Percentiles rank a stretch among this genome's conserved stretches.
Conservation (phyloP, 2,797 vertebrate species). For the Oryzias dopingdopingensis region DNA sequence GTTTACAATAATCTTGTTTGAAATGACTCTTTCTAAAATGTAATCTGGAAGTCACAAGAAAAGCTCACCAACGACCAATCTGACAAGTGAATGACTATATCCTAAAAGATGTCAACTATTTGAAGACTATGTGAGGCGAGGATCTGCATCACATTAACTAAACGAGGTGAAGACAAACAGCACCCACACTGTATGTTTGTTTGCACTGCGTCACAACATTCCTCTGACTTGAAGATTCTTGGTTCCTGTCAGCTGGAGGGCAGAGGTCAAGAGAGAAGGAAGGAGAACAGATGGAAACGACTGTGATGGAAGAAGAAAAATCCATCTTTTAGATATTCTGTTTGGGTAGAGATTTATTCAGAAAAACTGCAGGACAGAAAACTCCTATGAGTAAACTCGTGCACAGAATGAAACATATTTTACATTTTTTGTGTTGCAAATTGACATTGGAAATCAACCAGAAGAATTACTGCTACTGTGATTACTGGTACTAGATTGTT, state of each 20-base stretch:
- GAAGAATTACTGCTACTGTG: no score
- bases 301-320: constrained; percentile 1
- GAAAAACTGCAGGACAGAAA: no score
- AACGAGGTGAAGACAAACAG: constrained; percentile 15
- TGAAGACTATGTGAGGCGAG: constrained; percentile 16
- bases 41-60: no score
- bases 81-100: not conserved
- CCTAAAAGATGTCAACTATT: not conserved
- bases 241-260: constrained; percentile 15
- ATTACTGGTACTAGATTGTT: no score
- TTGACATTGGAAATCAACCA: no score
- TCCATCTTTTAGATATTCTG: no score
- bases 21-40: no score
- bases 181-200: constrained; percentile 10
- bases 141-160: constrained; percentile 29
- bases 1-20: no score
- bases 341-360: no score
- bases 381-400: no score
- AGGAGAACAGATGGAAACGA: constrained; percentile 31
- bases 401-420: no score
- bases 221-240: constrained; percentile 29
- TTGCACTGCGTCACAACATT: constrained; percentile 20
- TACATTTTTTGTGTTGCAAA: no score
- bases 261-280: constrained; percentile 8
- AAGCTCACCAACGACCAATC: not conserved